A percentile compares a stretch with the other conserved stretches of the same genome.
Conservation (phyloP, 2,797 vertebrate species). For the Monodelphis domestica region DNA sequence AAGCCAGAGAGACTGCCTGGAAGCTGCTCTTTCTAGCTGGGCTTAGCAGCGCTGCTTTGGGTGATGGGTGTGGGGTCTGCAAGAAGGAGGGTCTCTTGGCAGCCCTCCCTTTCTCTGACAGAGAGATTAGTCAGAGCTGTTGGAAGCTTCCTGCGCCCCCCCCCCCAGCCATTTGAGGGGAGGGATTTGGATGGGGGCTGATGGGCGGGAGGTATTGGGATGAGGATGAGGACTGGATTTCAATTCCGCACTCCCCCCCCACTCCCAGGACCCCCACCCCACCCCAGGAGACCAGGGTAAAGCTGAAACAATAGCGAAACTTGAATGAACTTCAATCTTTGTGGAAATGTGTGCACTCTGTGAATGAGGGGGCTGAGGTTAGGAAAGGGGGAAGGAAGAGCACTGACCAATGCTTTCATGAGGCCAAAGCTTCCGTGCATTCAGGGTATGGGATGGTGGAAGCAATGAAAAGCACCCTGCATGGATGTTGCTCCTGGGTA, state of each 20-base stretch:
- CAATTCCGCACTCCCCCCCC: too few species aligned
- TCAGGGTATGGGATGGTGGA: neutral
- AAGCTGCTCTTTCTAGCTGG: neutral
- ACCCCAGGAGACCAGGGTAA: neutral
- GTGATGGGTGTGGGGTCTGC: constrained; percentile 43
- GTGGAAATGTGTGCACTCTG: neutral
- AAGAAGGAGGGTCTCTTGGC: constrained; percentile 43
- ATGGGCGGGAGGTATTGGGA: neutral
- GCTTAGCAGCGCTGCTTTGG: neutral
- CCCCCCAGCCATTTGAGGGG: neutral
- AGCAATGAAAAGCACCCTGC: neutral
- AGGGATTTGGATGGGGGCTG: neutral
- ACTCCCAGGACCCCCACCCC: neutral
- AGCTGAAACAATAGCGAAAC: constrained; percentile 64
- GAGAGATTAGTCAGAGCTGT: neutral
- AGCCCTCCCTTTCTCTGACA: neutral
- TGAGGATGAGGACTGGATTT: neutral
- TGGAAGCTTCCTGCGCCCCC: neutral
- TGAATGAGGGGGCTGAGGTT: neutral
- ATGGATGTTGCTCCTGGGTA: neutral
- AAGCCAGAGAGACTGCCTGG: neutral
- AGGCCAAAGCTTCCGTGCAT: neutral
- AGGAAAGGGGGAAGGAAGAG: neutral
- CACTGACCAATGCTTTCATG: neutral
- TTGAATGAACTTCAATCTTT: constrained; percentile 54